Conservation (phyloP, 2,113 vertebrate species). For the Callopanchax toddi region DNA sequence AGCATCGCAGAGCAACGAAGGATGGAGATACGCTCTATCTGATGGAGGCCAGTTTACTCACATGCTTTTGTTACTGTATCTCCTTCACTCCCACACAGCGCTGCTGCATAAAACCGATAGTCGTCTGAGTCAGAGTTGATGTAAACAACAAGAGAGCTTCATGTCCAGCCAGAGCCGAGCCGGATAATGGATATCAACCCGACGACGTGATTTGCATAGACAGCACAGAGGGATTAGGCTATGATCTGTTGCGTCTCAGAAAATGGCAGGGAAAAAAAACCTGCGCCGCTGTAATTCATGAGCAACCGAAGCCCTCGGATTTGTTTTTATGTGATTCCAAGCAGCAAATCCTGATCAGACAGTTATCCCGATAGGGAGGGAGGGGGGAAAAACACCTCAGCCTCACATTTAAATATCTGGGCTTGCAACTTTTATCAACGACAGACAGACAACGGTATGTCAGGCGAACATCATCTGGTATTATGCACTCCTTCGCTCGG, state of each 20-base stretch:
- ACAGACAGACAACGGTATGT: conserved; percentile 79
- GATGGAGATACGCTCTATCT: conserved; percentile 32
- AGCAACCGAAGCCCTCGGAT: conserved; percentile 55
- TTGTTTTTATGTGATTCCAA: conserved; percentile 73
- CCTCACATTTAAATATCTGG: conserved; percentile 70
- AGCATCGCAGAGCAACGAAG: conserved; percentile 5
- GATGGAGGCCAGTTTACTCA: conserved; percentile 45
- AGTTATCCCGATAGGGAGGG: conserved; percentile 75
- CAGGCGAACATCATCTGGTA: conserved; percentile 71
- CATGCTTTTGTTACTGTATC: conserved; percentile 61
- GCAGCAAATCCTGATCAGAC: conserved; percentile 78
- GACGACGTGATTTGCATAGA: conserved; percentile 72
- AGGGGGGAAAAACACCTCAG: conserved; percentile 57
- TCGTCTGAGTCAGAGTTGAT: conserved; percentile 65
- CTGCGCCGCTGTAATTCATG: conserved; percentile 44
- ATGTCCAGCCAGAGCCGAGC: conserved; percentile 64
- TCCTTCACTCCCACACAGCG: conserved; percentile 63
- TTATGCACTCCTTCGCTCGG: conserved; percentile 65
- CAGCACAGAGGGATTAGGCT: conserved; percentile 71
- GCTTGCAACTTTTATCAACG: conserved; percentile 77
- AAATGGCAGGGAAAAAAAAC: conserved; percentile 28
- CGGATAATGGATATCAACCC: conserved; percentile 67
- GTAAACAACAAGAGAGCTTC: conserved; percentile 63
- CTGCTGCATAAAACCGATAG: conserved; percentile 62
- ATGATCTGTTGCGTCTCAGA: conserved; percentile 59